Base-by-base conservation (phyloP, 2,113 vertebrate genomes). In the Anolis sagrei region DNA sequence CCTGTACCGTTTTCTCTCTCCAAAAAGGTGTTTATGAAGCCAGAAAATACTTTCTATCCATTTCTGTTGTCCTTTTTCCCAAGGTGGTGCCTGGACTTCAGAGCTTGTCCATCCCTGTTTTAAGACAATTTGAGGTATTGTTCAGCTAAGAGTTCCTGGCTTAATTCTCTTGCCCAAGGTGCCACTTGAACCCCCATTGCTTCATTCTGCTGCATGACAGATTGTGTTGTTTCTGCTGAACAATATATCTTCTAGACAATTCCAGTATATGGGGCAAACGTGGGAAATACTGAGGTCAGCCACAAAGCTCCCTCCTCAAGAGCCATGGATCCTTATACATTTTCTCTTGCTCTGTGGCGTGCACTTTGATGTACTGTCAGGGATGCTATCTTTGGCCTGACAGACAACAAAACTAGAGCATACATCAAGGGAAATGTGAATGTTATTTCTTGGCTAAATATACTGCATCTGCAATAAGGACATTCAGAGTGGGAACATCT, bases 391-490 rank as follows among this genome's bases (percentile, higher is more conserved):
- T 76, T 76, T 83, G 82, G 72, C 58, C 21, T 62, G 36, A 66
- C 72, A 83, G 82, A 64, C 36, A 49, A 32, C 72, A 76, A 76
- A 83, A 76, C 58, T 83, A n/a, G 72, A 76, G 82, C 82, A 66
- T 39, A 48, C 58, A 83, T 75, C 82, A 64, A 76, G 82, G 82
- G 82, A 83, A 83, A 75, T 76, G 19, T 62, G 21, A 21, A 83
- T 76, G 82, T 64, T 68, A 29, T 75, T 62, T 64, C 58, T 76
- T 6, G 23, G 27, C 61, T 66, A 76, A 49, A 83, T 83, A 49
- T 76, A 83, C 36, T 76, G 58, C 72, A 64, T 76, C 49, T 19
- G 39, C 58, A 76, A 83, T 64, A 62, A 76, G 72, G 82, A 76
- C 72, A 76, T 34, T 48, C 36, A 48, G 61, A 9, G 29, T 6